These are phyloP conservation scores for Callospermophilus lateralis DNA, from an alignment of 2,113 vertebrate species.

Conservation along the genomic window DNA sequence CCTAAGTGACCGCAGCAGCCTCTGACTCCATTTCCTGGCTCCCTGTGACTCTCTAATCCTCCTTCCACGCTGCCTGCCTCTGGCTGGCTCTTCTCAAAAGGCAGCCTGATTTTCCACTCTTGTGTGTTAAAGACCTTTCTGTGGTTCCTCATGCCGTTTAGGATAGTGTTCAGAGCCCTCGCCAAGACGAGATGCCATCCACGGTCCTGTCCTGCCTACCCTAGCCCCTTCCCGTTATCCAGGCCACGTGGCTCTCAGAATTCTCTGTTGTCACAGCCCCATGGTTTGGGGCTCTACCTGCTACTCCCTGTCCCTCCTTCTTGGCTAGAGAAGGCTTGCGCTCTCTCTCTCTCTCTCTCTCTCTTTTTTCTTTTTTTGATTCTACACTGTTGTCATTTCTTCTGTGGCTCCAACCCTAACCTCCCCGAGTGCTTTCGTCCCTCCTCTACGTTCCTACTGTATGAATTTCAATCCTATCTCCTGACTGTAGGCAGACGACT, in stretches of 20 bases:
- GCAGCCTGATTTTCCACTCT: neutral
- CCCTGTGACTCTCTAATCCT: neutral
- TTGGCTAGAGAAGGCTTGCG: neutral
- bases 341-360: neutral
- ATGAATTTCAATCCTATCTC: neutral
- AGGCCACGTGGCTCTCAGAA: neutral
- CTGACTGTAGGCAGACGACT: neutral
- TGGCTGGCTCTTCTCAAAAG: neutral
- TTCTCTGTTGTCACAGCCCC: neutral
- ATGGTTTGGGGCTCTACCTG: neutral
- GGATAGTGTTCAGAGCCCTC: neutral
- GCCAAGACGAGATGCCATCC: accelerated
- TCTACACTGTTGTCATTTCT: neutral
- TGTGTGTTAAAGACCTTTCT: neutral
- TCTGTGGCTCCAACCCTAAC: neutral
- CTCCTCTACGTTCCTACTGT: neutral
- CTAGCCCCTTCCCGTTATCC: neutral
- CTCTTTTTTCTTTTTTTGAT: neutral
- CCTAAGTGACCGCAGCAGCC: neutral
- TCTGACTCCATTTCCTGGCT: neutral
- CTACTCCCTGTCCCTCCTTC: neutral
- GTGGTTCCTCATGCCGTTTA: neutral
- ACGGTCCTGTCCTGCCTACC: accelerated
- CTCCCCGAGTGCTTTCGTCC: too few relatives aligned
- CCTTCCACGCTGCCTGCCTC: neutral